These are phyloP conservation scores for Amaurobius ferox DNA, from an alignment of 2,888 invertebrate genomes.

Conservation along the genomic window DNA sequence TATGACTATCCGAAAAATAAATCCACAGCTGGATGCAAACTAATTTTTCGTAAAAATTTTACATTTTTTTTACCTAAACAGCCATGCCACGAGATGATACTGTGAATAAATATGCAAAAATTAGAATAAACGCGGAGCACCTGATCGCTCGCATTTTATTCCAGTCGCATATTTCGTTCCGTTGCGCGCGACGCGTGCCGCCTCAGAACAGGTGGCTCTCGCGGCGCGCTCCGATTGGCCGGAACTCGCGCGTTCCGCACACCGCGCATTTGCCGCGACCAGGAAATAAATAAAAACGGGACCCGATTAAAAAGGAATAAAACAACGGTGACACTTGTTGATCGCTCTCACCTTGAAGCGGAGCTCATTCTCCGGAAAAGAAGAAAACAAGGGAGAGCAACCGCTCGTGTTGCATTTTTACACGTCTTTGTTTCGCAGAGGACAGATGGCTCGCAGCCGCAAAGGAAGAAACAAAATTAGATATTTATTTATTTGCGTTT, in stretches of 20 bases:
- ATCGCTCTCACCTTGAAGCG: slow-evolving; percentile 16
- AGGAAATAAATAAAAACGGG: slow-evolving; percentile 1
- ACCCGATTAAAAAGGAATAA: slow-evolving; percentile 5
- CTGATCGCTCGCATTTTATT: too few relatives aligned
- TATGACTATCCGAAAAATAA: too few relatives aligned
- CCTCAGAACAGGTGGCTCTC: not conserved
- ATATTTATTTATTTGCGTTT: too few relatives aligned
- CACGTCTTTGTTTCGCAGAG: not conserved
- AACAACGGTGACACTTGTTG: slow-evolving; percentile 10
- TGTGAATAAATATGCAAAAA: too few relatives aligned
- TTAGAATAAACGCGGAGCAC: too few relatives aligned
- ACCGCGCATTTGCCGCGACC: not conserved
- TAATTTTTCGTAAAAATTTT: too few relatives aligned
- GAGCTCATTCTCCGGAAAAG: not conserved
- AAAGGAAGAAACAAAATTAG: not conserved
- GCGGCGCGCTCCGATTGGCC: not conserved
- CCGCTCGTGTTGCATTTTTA: not conserved
- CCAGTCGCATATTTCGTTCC: too few relatives aligned
- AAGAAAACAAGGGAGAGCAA: not conserved
- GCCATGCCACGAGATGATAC: too few relatives aligned
- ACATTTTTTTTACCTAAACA: too few relatives aligned
- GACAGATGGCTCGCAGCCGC: not conserved
- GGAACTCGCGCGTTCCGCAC: not conserved
- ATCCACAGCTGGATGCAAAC: too few relatives aligned
- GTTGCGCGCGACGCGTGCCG: not conserved